Base-by-base conservation (phyloP, 1,140 invertebrate genomes). In the Agrilus planipennis region DNA sequence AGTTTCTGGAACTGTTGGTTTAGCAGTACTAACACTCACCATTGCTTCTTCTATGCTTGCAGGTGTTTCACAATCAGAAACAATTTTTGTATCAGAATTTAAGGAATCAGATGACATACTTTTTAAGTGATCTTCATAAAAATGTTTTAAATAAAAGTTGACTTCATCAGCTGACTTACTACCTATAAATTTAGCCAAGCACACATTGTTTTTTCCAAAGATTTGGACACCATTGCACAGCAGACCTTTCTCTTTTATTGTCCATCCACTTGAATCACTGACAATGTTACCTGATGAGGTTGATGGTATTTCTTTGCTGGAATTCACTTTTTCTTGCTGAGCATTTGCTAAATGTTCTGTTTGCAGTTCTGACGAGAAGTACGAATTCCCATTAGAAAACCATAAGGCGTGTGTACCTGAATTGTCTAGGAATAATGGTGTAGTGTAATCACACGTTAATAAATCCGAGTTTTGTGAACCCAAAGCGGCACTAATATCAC, bases 351-450 rank as follows among this genome's bases (percentile, higher is more conserved):
- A n/a, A 3, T 7, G 6, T 20, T 34, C 32, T 17, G 16, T 14
- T 7, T 10, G 15, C 9, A 39, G 25, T 7, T 44, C 42, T 10
- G 22, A 21, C 5, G 7, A 14, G 27, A 34, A 34, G 17, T 39
- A 27, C 2, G 14, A 9, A n/a, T 28, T 35, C 4, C 14, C 11
- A 27, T 18, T 44, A 34, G 53, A 45, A 31, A 57, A 59, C 56
- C 54, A 60, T 39, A 48, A 52, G 44, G 63, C 63, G 52, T 65
- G 62, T 57, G 68, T 62, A 55, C 64, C 49, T 60, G 67, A 47
- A 51, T 64, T 61, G 56, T 81, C 77, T 17, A 77, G 53, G 21
- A 79, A 63, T 77, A 77, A 81, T 38, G 76, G 73, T 15, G 76
- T 73, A 34, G 70, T 71, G 38, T 73, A 73, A 47, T 76, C 77